Evolutionary conservation across 2,113 vertebrate genomes (phyloP).

Genomic region (Uria aalge): DNA sequence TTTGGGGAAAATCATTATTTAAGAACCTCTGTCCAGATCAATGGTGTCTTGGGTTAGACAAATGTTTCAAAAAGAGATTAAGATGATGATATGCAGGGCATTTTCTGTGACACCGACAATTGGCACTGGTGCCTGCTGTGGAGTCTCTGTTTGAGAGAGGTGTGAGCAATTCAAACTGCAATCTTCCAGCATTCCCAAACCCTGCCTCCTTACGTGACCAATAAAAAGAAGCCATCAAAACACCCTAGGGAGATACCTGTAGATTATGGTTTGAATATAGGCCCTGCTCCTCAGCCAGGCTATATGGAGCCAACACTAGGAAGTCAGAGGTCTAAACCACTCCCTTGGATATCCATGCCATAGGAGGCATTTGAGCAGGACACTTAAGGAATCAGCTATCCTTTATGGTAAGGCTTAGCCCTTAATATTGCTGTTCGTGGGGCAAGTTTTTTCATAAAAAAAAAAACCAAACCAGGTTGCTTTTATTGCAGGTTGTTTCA

Average conservation of each 20-base stretch:
- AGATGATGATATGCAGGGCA: not conserved
- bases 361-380: not conserved
- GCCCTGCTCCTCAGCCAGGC: not conserved
- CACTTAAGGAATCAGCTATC: not conserved
- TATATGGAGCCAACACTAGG: not conserved
- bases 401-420: not conserved
- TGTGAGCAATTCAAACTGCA: not conserved
- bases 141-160: not conserved
- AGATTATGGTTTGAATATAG: not conserved
- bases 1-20: not conserved
- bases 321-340: not conserved
- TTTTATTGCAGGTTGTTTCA: not conserved
- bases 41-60: not conserved
- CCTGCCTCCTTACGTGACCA: not conserved
- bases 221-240: not conserved
- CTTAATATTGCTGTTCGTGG: accelerated
- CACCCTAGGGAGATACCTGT: not conserved
- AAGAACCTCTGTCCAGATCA: not conserved
- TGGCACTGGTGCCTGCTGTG: not conserved
- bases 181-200: not conserved
- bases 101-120: not conserved
- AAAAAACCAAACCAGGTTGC: not conserved
- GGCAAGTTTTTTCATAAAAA: not conserved
- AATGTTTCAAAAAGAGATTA: not conserved
- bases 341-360: not conserved